phyloP scores from a whole-genome alignment of 2,797 vertebrate genomes.

The Hippopotamyrus pictus region DNA sequence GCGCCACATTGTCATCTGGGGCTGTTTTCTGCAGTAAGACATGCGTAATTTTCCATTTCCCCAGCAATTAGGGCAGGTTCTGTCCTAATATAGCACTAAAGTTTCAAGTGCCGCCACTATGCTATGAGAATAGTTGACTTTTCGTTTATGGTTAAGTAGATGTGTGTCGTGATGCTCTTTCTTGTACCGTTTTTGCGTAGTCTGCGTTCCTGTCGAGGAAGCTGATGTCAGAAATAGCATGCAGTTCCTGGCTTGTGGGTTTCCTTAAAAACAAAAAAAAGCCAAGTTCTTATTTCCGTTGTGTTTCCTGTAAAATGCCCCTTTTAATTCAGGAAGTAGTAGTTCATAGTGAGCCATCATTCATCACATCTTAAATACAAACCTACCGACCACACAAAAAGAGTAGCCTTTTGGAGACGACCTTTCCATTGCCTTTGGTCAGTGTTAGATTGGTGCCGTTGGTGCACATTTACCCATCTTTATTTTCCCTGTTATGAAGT shows the following conservation, averaged over 20 bases:
- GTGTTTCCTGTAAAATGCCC: neutral
- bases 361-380: neutral
- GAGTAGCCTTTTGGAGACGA: neutral
- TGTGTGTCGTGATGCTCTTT: neutral
- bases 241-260: slow-evolving; percentile 7
- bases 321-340: neutral
- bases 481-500: neutral
- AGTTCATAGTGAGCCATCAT: neutral
- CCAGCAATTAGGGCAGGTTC: neutral
- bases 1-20: too few species aligned
- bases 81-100: neutral
- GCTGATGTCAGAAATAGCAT: slow-evolving; percentile 17
- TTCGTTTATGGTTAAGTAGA: neutral
- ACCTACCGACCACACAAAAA: neutral
- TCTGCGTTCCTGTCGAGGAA: slow-evolving; percentile 16
- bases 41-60: neutral
- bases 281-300: neutral
- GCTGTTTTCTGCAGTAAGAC: neutral
- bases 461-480: neutral
- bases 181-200: neutral
- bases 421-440: neutral
- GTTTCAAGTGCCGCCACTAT: neutral
- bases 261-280: neutral
- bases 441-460: neutral
- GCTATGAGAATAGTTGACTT: neutral